Conservation (phyloP, 2,797 vertebrate species). For the Potorous gilbertii region DNA sequence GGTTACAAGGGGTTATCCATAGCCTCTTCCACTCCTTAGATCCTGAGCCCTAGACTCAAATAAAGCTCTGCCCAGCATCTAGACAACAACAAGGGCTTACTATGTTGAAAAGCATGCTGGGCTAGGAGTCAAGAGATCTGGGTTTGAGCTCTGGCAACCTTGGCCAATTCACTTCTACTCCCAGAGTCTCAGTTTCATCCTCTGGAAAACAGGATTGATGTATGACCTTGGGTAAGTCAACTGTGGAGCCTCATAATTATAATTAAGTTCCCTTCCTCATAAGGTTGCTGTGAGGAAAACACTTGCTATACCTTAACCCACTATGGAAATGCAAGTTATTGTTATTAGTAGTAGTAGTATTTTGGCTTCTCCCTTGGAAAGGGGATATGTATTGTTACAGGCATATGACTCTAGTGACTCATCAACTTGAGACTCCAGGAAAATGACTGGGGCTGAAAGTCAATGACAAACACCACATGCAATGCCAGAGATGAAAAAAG, state of each 20-base stretch:
- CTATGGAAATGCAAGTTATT: not conserved
- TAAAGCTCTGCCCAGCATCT: not conserved
- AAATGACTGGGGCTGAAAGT: not conserved
- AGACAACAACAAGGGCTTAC: not conserved
- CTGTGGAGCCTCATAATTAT: not conserved
- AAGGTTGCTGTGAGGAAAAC: not conserved
- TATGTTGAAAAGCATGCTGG: not conserved
- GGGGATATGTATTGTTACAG: not conserved
- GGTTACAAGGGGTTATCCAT: not conserved
- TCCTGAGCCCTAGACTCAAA: not conserved
- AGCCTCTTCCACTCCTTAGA: not conserved
- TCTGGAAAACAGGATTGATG: not conserved
- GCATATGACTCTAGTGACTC: not conserved
- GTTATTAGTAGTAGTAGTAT: not conserved
- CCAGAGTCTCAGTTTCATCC: not conserved
- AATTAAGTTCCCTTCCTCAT: not conserved
- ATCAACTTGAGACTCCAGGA: not conserved
- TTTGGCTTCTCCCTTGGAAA: not conserved
- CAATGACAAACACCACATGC: not conserved
- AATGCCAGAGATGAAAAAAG: not conserved
- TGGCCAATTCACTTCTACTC: not conserved
- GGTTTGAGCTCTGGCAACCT: not conserved
- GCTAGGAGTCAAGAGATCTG: not conserved
- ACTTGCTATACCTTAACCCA: not conserved
- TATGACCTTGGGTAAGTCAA: not conserved